phyloP scores from a whole-genome alignment of 2,113 vertebrate genomes.

The Hippocampus comes region DNA sequence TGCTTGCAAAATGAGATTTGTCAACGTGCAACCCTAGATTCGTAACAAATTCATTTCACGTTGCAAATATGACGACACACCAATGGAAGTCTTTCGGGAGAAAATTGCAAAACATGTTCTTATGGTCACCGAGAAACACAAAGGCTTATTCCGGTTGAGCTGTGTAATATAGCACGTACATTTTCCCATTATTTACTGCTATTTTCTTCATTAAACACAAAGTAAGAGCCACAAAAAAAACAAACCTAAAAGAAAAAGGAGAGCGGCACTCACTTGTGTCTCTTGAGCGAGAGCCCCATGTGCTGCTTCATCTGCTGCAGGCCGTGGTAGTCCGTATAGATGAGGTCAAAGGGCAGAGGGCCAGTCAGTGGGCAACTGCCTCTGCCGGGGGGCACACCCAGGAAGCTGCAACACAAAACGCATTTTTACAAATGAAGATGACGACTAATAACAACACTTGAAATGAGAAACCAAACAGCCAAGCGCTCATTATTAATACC shows the following conservation, averaged over 20 bases:
- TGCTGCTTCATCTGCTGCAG: conserved; percentile 98
- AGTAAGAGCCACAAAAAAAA: background rate
- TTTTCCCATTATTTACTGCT: background rate
- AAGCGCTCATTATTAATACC: conserved; percentile 25
- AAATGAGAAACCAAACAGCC: background rate
- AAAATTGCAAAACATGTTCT: too few relatives aligned
- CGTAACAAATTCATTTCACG: too few relatives aligned
- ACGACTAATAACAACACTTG: background rate
- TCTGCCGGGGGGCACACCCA: conserved; percentile 93
- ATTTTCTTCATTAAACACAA: background rate
- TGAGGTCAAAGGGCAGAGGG: conserved; percentile 91
- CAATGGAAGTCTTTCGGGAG: too few relatives aligned
- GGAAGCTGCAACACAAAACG: conserved; percentile 75
- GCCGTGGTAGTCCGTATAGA: conserved; percentile 97
- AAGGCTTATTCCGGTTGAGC: background rate
- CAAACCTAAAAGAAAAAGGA: background rate
- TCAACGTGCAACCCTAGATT: too few relatives aligned
- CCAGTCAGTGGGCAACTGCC: conserved; percentile 91
- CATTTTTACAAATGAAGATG: conserved; percentile 9
- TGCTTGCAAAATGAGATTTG: too few relatives aligned
- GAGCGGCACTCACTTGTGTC: conserved; percentile 82
- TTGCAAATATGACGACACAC: too few relatives aligned
- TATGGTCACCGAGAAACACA: too few relatives aligned
- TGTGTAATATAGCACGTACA: background rate
- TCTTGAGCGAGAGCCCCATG: conserved; percentile 96